phyloP scores from a whole-genome alignment of 2,888 invertebrate species.

The Dolichopus griseipennis region DNA sequence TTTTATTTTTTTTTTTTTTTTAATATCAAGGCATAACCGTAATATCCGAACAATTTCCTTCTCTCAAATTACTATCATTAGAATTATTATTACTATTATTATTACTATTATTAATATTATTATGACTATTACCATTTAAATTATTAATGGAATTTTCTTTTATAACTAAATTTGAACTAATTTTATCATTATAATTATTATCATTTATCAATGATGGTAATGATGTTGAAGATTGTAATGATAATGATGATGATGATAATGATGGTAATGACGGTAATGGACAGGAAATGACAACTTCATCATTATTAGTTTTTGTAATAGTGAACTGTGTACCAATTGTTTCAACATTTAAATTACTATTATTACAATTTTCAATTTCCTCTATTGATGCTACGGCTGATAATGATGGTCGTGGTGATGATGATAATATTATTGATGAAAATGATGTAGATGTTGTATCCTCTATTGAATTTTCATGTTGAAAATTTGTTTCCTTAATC shows the following conservation, averaged over 20 bases:
- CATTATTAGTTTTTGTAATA: no score
- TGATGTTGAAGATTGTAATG: no score
- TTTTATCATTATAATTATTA: constrained; percentile 4
- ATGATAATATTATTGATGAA: not conserved
- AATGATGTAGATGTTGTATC: not conserved
- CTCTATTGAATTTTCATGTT: not conserved
- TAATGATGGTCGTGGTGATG: not conserved
- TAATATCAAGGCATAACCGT: constrained; percentile 10
- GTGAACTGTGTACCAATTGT: not conserved
- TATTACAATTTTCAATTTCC: constrained; percentile 10
- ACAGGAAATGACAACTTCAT: not conserved
- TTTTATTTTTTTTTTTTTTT: not conserved
- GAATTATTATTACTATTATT: not conserved
- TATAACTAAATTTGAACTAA: not conserved
- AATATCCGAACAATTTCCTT: not conserved
- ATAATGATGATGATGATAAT: no score
- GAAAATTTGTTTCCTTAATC: constrained; percentile 19
- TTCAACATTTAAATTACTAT: constrained; percentile 8
- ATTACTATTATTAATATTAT: not conserved
- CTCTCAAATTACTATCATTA: not conserved
- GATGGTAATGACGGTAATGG: not conserved
- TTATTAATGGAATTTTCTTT: not conserved
- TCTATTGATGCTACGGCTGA: not conserved
- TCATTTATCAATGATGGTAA: not conserved
- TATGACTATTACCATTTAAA: not conserved